Base-by-base conservation (phyloP, 1,140 invertebrate species). In the Zaprionus vittiger region DNA sequence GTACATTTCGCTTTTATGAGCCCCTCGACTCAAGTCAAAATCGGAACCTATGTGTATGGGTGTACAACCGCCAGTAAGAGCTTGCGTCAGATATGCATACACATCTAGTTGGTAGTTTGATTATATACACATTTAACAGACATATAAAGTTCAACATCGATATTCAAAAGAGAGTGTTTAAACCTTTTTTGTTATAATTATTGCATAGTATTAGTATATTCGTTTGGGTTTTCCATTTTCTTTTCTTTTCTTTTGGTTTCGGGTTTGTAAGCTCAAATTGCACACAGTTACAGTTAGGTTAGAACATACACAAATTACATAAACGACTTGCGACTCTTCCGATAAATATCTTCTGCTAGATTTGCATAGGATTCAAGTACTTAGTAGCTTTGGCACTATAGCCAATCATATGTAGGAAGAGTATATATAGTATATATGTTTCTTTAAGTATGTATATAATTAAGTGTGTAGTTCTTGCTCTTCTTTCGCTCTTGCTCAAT, bases 191-290 rank as follows among this genome's bases (percentile, higher is more conserved):
- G 15, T 47, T 4, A 47, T 41, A 38, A 64, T 49, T 41, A 62
- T 49, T 62, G 61, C 41, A 64, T 59, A 49, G 67, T 57, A 59
- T 61, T 44, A 34, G 31, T 20, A 22, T 56, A 47, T 70, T 54
- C 34, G 41, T 38, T 34, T 55, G 11, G 7, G 24, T 57, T 47
- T 34, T 3, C 31, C 31, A 34, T 34, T 34, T 34, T 11, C 31
- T 34, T 34, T 34, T 34, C 9, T 9, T 31, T 31, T 31, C 31
- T 34, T 44, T 37, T 52, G 54, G 38, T 61, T 47, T 71, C 15
- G 15, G n/a, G n/a, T 57, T 34, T 47, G 55, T 87, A 87, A 89
- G 83, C 84, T 89, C 84, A 83, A 81, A 85, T 86, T 87, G 83
- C 85, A 87, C 83, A 79, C 72, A 73, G 62, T 75, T 70, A 41